Evolutionary conservation across 2,797 vertebrate species (phyloP).

Genomic region (Sebastes melanostomus): DNA sequence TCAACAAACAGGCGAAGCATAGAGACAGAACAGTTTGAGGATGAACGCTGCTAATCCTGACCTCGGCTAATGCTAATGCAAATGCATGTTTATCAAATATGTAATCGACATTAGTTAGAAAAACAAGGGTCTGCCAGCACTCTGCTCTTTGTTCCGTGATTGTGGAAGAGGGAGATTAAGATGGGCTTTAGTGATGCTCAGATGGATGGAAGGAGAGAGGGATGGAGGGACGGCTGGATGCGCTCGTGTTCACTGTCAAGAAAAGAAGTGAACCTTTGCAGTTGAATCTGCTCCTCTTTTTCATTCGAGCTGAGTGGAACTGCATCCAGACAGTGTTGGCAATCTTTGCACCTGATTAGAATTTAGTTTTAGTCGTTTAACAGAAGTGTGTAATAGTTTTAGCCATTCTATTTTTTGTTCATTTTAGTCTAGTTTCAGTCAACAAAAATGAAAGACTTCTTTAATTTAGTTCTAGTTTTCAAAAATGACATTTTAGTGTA

Average conservation of each 20-base stretch:
- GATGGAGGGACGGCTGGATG: constrained; percentile 54
- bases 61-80: constrained; percentile 81
- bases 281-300: constrained; percentile 25
- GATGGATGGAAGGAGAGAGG: constrained; percentile 70
- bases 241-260: constrained; percentile 47
- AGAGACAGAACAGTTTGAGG: constrained; percentile 82
- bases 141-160: constrained; percentile 81
- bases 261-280: constrained; percentile 38
- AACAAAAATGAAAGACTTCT: neutral
- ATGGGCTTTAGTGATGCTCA: constrained; percentile 75
- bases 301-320: neutral
- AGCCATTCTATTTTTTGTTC: neutral
- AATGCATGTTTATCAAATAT: constrained; percentile 84
- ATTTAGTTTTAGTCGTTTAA: neutral
- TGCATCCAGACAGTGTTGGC: neutral
- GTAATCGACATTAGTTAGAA: constrained; percentile 79
- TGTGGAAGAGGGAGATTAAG: constrained; percentile 81
- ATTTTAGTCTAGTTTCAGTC: neutral
- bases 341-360: neutral
- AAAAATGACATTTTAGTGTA: neutral
- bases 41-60: constrained; percentile 80
- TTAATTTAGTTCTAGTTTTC: neutral
- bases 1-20: constrained; percentile 79
- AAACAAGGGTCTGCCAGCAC: constrained; percentile 76
- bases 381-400: neutral